These are phyloP conservation scores for Drosophila nannoptera DNA, from an alignment of 1,140 invertebrate genomes.

Conservation along the genomic window DNA sequence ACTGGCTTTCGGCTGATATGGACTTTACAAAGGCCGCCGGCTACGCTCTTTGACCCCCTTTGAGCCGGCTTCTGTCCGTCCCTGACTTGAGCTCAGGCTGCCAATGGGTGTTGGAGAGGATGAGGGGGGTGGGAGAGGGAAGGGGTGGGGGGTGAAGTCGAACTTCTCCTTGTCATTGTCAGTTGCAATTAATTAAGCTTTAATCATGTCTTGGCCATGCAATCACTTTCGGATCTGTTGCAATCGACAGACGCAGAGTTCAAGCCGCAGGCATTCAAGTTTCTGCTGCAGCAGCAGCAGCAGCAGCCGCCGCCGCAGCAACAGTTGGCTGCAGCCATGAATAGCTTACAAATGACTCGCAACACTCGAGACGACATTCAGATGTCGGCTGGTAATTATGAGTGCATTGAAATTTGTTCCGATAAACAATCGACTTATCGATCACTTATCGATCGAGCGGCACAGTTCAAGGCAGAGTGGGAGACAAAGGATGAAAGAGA, in stretches of 20 bases:
- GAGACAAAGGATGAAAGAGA: background rate
- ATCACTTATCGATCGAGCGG: background rate
- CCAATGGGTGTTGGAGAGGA: background rate
- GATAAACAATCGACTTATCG: background rate
- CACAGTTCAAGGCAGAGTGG: background rate
- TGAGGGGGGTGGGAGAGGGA: background rate
- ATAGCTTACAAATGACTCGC: conserved; percentile 15
- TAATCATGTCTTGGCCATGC: conserved; percentile 66
- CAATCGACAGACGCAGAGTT: conserved; percentile 25
- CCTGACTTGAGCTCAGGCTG: conserved; percentile 49
- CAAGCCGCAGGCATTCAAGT: conserved; percentile 19
- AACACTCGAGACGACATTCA: conserved; percentile 3
- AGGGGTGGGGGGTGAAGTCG: background rate
- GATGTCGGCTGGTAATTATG: conserved; percentile 7
- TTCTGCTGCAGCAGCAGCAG: conserved; percentile 2
- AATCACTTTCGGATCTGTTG: conserved; percentile 45
- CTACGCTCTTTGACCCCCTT: background rate
- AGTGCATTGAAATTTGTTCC: conserved; percentile 13
- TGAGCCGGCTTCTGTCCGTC: conserved; percentile 36
- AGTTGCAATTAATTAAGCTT: conserved; percentile 62
- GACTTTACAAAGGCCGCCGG: conserved; percentile 9
- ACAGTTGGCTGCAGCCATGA: conserved; percentile 2
- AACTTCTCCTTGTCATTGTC: conserved; percentile 53
- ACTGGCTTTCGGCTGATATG: conserved; percentile 37
- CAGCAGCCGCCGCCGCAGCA: background rate